These are phyloP conservation scores for Phodopus roborovskii DNA, from an alignment of 2,113 vertebrate species.

Conservation along the genomic window DNA sequence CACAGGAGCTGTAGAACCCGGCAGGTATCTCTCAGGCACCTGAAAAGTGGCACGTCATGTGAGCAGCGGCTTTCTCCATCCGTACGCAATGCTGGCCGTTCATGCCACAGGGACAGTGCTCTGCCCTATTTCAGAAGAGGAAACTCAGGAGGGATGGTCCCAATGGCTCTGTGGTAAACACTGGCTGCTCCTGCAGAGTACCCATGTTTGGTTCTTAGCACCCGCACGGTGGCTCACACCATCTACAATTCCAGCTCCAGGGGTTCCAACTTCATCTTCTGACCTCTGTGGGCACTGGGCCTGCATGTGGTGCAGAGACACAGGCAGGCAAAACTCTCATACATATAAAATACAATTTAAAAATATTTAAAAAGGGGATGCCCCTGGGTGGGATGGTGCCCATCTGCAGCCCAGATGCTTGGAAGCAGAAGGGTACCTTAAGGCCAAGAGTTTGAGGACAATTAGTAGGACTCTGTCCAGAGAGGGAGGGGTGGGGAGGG, in stretches of 20 bases:
- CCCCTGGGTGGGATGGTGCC: no score
- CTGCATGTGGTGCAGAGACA: neutral
- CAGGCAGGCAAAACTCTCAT: neutral
- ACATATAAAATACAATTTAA: neutral
- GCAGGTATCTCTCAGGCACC: accelerated
- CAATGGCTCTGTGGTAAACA: neutral
- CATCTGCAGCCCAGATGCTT: neutral
- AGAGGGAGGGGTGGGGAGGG: accelerated
- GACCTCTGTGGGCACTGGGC: neutral
- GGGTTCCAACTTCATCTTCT: neutral
- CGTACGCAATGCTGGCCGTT: accelerated
- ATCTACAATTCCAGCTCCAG: neutral
- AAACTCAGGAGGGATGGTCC: neutral
- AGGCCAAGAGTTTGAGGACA: neutral
- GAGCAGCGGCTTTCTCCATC: accelerated
- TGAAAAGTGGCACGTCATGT: accelerated
- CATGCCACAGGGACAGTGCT: neutral
- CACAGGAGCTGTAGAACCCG: accelerated
- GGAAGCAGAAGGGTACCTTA: neutral
- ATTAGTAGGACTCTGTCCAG: neutral
- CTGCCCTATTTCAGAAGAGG: neutral
- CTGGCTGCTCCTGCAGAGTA: neutral
- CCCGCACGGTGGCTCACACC: neutral
- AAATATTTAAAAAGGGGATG: neutral
- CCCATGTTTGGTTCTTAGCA: neutral